Evolutionary conservation across 2,888 invertebrate genomes (phyloP).

Genomic region (Rhagonycha lutea): DNA sequence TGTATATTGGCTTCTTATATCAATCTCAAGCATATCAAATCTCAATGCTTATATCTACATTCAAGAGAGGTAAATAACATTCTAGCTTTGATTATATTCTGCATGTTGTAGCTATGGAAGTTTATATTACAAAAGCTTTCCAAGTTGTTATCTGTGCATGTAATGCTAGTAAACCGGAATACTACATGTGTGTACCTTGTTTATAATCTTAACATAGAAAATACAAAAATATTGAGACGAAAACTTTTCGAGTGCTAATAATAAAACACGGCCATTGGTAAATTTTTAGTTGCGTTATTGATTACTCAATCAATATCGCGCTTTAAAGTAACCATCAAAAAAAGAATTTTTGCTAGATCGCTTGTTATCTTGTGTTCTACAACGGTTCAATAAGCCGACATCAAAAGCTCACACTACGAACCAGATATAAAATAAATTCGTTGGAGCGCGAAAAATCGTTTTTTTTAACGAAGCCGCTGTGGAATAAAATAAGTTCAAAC

Average conservation of each 20-base stretch:
- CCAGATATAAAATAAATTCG: conserved; percentile 26
- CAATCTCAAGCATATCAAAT: not conserved
- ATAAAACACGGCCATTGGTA: not conserved
- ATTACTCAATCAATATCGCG: not conserved
- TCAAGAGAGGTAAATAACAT: not conserved
- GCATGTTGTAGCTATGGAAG: conserved; percentile 14
- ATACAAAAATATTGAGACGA: too few relatives aligned
- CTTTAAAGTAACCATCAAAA: conserved; percentile 1
- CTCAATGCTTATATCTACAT: not conserved
- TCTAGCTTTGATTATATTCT: conserved; percentile 14
- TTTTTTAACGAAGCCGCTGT: conserved; percentile 22
- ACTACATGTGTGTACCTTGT: not conserved
- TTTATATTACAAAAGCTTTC: conserved; percentile 19
- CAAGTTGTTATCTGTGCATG: conserved; percentile 14
- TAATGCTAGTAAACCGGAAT: conserved; percentile 1
- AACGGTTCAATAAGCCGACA: conserved; percentile 27
- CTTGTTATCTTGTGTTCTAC: conserved; percentile 22
- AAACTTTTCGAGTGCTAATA: not conserved
- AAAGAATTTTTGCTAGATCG: conserved; percentile 8
- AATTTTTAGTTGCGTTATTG: not conserved
- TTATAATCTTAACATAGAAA: not conserved
- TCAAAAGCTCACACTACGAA: conserved; percentile 23
- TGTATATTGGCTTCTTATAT: not conserved
- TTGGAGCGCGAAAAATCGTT: conserved; percentile 21
- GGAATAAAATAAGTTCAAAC: conserved; percentile 25